Base-by-base conservation (phyloP, 2,113 vertebrate species). In the Melospiza georgiana region DNA sequence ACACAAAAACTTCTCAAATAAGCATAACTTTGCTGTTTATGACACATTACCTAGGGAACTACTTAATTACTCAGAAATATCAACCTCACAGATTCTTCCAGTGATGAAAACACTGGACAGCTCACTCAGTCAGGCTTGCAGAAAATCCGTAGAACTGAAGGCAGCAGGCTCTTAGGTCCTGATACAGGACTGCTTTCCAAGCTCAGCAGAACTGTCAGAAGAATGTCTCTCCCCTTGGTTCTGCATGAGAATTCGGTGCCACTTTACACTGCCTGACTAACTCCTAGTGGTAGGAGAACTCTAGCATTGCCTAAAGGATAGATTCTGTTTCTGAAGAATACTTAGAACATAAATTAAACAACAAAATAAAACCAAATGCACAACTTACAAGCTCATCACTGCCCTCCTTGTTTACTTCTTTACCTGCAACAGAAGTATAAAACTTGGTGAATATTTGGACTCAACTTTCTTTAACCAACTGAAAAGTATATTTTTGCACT, bases 341-440 rank as follows among this genome's bases (percentile, higher is more conserved):
- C 12, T 48, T 46, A 15, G 14, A 68, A 69, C 25, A 41, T 11
- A 87, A 39, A 31, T 67, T 2, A 30, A 73, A 84, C 30, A 67
- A 27, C 4, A 16, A 46, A 54, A 33, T 33, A 39, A 46, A 82
- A 81, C 4, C 28, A 65, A 28, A 58, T 15, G 11, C 7, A 46
- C 22, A 78, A 90, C 96, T 94, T 76, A 95, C 86, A 44, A 48
- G 54, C 31, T 73, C 55, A 48, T 31, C 46, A 28, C n/a, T 22
- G 41, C 13, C 46, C 19, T 48, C 46, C 19, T 48, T 39, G 12
- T 65, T 61, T 44, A 15, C 72, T 76, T 69, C 94, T 90, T 84
- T 62, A 69, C 51, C 94, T 96, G 91, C 24, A 90, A 88, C 11
- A 93, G 73, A 95, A 21, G 10, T 37, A 43, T 39, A 65, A 46